Percentiles rank a stretch among this genome's conserved stretches.
Evolutionary conservation across 2,888 invertebrate species (phyloP).

Genomic region (Drosophila ochracea): DNA sequence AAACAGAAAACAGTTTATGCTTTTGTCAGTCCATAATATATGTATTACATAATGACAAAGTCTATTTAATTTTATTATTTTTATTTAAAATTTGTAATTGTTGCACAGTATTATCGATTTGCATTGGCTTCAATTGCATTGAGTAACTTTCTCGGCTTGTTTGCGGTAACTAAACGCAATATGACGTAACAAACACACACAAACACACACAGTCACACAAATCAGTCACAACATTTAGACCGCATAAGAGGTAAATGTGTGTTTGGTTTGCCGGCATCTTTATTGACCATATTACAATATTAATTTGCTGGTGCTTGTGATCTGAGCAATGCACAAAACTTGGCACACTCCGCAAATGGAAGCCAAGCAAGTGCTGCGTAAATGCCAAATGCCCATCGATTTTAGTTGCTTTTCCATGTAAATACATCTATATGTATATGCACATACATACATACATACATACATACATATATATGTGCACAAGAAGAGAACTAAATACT

Average conservation of each 20-base stretch:
- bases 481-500: slow-evolving; percentile 12
- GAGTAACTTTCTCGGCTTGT: slow-evolving; percentile 67
- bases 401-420: slow-evolving; percentile 45
- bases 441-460: no score
- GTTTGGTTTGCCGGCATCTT: slow-evolving; percentile 40
- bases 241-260: slow-evolving; percentile 24
- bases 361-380: slow-evolving; percentile 64
- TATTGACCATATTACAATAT: slow-evolving; percentile 62
- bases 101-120: slow-evolving; percentile 65
- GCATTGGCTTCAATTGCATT: slow-evolving; percentile 71
- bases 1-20: not conserved
- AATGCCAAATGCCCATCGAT: slow-evolving; percentile 77
- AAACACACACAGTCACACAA: slow-evolving; percentile 5
- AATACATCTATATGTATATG: not conserved
- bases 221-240: slow-evolving; percentile 47
- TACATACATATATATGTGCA: not conserved
- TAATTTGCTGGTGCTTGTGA: slow-evolving; percentile 61
- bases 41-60: not conserved
- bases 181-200: slow-evolving; percentile 40
- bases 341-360: slow-evolving; percentile 70
- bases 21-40: not conserved
- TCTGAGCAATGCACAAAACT: slow-evolving; percentile 55
- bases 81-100: slow-evolving; percentile 3
- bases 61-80: rapidly evolving
- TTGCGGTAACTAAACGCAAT: slow-evolving; percentile 34